Base-by-base conservation (phyloP, 2,113 vertebrate species). In the Pelmatolapia mariae region DNA sequence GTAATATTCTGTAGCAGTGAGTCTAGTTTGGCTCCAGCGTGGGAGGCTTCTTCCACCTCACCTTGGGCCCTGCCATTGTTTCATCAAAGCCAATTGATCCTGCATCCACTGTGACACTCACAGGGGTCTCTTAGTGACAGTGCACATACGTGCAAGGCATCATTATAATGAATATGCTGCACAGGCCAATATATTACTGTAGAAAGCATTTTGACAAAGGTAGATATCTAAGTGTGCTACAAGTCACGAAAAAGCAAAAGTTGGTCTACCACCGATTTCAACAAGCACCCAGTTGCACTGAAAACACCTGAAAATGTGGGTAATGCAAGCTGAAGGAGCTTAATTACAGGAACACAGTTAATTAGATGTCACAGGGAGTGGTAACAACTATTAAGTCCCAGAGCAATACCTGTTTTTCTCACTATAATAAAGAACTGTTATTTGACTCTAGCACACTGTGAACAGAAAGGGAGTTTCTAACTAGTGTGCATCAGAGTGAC, bases 21-120 rank as follows among this genome's bases (percentile, higher is more conserved):
- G 76, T 86, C 50, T 83, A 87, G 84, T 86, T 85, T 89, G 87
- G 83, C 68, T 89, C 29, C 24, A n/a, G 84, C 40, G 86, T 92
- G 76, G 89, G 93, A 91, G 85, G 89, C 84, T 80, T 87, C 86
- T 85, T 83, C 81, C 78, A 68, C 40, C 87, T 92, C 89, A 92
- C 91, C 86, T 92, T 88, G 86, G 57, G 83, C 83, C 54, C 84
- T 61, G 92, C 82, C 71, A 83, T 84, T 89, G 86, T 92, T 93
- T 93, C 89, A 93, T 94, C 87, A 92, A 87, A 87, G 79, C 66
- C 78, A 93, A 95, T 95, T 90, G 92, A 92, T 86, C 56, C 82
- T 53, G 71, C 88, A 66, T 88, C 45, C 80, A 43, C 80, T 80
- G 80, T 79, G 50, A 87, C 87, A 90, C 89, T 84, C 82, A 80